phyloP scores from a whole-genome alignment of 53 echinoderm and acorn worm genomes.

The Holothuria scabra region DNA sequence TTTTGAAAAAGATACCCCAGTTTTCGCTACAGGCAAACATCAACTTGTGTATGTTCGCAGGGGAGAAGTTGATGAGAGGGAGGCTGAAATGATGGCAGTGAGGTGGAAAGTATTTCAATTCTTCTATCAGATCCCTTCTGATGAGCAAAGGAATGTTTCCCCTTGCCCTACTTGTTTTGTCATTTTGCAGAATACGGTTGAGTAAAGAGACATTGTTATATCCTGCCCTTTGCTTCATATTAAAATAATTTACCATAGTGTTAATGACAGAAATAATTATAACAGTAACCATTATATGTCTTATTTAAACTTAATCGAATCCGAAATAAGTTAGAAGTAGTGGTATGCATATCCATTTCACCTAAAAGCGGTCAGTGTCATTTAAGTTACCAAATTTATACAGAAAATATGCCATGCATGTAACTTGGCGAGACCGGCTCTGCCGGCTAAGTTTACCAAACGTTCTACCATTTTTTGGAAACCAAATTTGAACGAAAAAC shows the following conservation, averaged over 20 bases:
- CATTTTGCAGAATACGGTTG: background rate
- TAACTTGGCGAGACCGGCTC: no score
- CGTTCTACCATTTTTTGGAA: slow-evolving; percentile 2
- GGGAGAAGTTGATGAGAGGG: slow-evolving; percentile 50
- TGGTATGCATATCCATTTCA: no score
- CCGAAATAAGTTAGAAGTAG: no score
- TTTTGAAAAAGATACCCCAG: slow-evolving; percentile 48
- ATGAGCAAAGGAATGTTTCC: background rate
- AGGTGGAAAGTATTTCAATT: slow-evolving; percentile 36
- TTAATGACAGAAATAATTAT: background rate
- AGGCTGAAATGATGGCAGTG: slow-evolving; percentile 58
- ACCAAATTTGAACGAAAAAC: background rate
- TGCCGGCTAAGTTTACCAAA: background rate
- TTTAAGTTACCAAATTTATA: no score
- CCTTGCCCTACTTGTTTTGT: slow-evolving; percentile 14
- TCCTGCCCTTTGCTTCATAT: background rate
- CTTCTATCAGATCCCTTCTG: slow-evolving; percentile 8
- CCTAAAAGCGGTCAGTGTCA: no score
- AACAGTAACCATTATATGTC: background rate
- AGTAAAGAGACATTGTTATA: no score
- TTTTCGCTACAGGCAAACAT: slow-evolving; percentile 47
- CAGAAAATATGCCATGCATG: no score
- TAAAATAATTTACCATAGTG: background rate
- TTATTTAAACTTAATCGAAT: background rate
- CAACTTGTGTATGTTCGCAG: slow-evolving; percentile 40